These are phyloP conservation scores for Oncorhynchus tshawytscha DNA, from an alignment of 2,113 vertebrate species.

Conservation along the genomic window DNA sequence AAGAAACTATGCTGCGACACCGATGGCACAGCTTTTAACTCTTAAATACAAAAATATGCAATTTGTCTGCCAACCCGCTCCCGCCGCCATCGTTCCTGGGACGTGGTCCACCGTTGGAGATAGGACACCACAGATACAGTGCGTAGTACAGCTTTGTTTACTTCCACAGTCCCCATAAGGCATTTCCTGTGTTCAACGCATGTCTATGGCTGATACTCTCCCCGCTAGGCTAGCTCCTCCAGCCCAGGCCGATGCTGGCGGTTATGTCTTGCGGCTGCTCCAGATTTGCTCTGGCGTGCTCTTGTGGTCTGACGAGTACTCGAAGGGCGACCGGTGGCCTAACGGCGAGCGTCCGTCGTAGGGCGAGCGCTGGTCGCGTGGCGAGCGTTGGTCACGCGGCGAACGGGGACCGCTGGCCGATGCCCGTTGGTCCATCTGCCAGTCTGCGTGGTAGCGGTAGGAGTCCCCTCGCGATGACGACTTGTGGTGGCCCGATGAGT, in stretches of 20 bases:
- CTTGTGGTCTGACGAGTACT: constrained; percentile 93
- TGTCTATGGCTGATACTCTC: constrained; percentile 88
- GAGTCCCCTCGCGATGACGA: constrained; percentile 83
- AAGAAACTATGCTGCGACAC: constrained; percentile 72
- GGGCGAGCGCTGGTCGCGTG: constrained; percentile 89
- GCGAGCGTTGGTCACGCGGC: constrained; percentile 89
- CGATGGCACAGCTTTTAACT: constrained; percentile 84
- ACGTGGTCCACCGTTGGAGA: constrained; percentile 64
- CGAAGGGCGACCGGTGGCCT: constrained; percentile 89
- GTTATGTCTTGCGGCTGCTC: constrained; percentile 97
- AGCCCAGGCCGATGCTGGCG: constrained; percentile 46
- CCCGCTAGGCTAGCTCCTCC: constrained; percentile 31
- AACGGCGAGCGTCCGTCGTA: constrained; percentile 88
- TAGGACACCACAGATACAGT: constrained; percentile 82
- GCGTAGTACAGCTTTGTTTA: constrained; percentile 75
- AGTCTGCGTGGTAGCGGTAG: constrained; percentile 95
- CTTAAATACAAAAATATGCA: constrained; percentile 99
- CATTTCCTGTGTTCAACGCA: constrained; percentile 89
- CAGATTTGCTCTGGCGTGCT: constrained; percentile 96
- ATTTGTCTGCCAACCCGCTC: constrained; percentile 45
- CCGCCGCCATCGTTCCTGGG: constrained; percentile 66
- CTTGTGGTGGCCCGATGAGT: constrained; percentile 84
- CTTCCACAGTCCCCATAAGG: constrained; percentile 89
- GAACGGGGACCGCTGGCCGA: constrained; percentile 87
- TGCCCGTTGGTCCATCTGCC: constrained; percentile 89